These are phyloP conservation scores for Agrochola macilenta DNA, from an alignment of 2,888 invertebrate species.

Conservation along the genomic window DNA sequence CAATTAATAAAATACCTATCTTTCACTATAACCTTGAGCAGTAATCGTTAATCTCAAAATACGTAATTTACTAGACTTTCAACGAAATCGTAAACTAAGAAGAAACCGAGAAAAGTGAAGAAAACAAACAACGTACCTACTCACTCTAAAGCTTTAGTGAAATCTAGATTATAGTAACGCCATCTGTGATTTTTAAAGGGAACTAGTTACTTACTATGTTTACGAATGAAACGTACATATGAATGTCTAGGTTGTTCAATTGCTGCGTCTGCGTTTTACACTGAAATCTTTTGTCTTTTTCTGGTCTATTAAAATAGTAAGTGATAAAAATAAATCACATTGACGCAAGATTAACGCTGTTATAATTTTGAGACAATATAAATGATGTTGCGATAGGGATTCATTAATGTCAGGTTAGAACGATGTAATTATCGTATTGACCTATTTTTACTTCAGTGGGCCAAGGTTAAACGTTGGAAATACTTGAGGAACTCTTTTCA, in stretches of 20 bases:
- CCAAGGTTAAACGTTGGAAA: constrained; percentile 39
- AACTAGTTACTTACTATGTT: constrained; percentile 28
- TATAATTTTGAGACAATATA: constrained; percentile 8
- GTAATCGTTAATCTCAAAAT: constrained; percentile 34
- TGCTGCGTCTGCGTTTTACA: constrained; percentile 5
- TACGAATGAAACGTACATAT: constrained; percentile 1
- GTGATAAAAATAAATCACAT: constrained; percentile 7
- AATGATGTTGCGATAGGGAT: constrained; percentile 1
- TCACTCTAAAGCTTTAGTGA: constrained; percentile 21
- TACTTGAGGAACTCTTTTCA: constrained; percentile 15
- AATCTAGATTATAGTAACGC: constrained; percentile 40
- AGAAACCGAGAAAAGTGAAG: constrained; percentile 25
- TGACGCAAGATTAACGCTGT: background rate
- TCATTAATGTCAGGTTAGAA: constrained; percentile 35
- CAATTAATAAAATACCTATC: background rate
- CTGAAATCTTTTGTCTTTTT: constrained; percentile 22
- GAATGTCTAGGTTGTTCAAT: background rate
- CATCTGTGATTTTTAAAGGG: constrained; percentile 53
- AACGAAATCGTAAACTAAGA: constrained; percentile 40
- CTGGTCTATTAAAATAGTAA: constrained; percentile 7
- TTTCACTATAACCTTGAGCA: constrained; percentile 24
- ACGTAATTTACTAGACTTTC: constrained; percentile 36
- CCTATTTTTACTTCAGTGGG: constrained; percentile 47
- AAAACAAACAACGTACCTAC: constrained; percentile 34
- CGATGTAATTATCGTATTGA: constrained; percentile 29